phyloP scores from a whole-genome alignment of 1,140 invertebrate genomes.

The Drosophila ironensis region DNA sequence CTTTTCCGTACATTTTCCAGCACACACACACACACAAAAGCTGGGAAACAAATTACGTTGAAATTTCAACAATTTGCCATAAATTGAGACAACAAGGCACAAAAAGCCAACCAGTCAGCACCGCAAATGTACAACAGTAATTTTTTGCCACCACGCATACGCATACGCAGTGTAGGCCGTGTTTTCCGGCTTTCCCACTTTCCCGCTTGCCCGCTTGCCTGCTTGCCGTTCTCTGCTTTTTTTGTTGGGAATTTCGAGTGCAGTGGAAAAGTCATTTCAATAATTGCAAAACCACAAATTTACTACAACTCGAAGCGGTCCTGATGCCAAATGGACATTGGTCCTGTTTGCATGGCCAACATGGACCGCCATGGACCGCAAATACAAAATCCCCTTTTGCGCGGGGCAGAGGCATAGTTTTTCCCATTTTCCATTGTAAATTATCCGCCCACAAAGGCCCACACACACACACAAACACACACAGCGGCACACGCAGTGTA shows the following conservation, averaged over 20 bases:
- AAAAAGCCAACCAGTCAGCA: conserved; percentile 69
- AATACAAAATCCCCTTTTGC: conserved; percentile 61
- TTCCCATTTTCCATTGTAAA: conserved; percentile 59
- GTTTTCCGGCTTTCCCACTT: not conserved
- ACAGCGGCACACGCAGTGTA: not conserved
- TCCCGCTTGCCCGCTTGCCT: not conserved
- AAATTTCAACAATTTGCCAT: conserved; percentile 80
- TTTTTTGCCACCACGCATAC: conserved; percentile 67
- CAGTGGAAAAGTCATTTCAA: conserved; percentile 77
- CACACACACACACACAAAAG: conserved; percentile 11
- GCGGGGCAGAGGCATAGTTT: conserved; percentile 40
- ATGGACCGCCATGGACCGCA: conserved; percentile 45
- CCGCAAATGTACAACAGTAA: conserved; percentile 76
- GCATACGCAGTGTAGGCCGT: conserved; percentile 57
- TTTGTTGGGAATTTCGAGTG: conserved; percentile 64
- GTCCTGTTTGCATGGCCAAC: conserved; percentile 2
- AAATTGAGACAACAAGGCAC: conserved; percentile 79
- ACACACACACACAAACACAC: not conserved
- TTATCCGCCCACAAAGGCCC: conserved; percentile 26
- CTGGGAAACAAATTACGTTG: conserved; percentile 65
- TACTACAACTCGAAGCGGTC: conserved; percentile 77
- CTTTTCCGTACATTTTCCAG: too few species aligned
- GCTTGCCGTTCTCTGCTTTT: conserved; percentile 5
- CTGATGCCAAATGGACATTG: conserved; percentile 23
- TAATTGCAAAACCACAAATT: conserved; percentile 82